Base-by-base conservation (phyloP, 2,797 vertebrate species). In the Sebastes vulpes region DNA sequence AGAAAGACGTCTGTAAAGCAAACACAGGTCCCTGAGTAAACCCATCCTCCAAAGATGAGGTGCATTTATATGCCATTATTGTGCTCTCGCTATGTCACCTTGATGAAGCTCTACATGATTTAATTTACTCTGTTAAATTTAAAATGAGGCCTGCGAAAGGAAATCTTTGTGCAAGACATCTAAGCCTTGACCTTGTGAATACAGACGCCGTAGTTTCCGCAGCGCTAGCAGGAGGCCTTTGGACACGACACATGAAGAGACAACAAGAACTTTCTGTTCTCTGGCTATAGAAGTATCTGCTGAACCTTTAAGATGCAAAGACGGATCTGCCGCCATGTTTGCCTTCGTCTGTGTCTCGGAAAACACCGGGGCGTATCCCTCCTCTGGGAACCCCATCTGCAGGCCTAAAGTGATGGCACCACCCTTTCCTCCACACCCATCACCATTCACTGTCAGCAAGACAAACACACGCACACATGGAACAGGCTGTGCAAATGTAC, bases 291-390 rank as follows among this genome's bases (percentile, higher is more conserved):
- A 82, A 68, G 81, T 79, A 12, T 77, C 61, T 82, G 81, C 72
- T 66, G 76, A 91, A 79, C 75, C 72, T 80, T 75, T 77, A 71
- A 85, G 76, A 90, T 84, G 87, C 83, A 88, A 87, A 85, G 84
- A 81, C 66, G 69, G 75, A 84, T 89, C 79, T 88, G 84, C 80
- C 32, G 54, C 87, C 82, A 74, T 84, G 75, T 88, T 92, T 86
- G 87, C 75, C 63, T 79, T 85, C 81, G 66, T 80, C 83, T 91
- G 79, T 82, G 83, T 90, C 71, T 91, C 21, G 72, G 74, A 84
- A 88, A 94, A 90, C 72, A 85, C 90, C 85, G 93, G 94, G 96
- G 95, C 91, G 92, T 94, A 94, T 91, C 90, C 60, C 86, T 95
- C 95, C 93, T 89, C n/a, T 82, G 94, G 93, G 96, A 94, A 79